phyloP scores from a whole-genome alignment of 2,113 vertebrate species.

The Dicaeum eximium region DNA sequence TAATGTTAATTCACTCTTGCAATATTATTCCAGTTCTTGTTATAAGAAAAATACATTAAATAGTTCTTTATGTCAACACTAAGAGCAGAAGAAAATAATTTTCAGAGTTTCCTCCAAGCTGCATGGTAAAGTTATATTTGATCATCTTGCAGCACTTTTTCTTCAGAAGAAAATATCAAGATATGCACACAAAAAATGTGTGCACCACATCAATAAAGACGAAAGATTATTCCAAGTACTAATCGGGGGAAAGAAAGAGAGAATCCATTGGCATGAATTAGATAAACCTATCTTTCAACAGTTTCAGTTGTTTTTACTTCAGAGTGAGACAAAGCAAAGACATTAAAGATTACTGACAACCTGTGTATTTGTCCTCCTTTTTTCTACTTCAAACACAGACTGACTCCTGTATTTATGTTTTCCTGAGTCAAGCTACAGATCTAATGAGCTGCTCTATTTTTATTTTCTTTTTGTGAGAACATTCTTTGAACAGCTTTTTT shows the following conservation, averaged over 20 bases:
- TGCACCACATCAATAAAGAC: background rate
- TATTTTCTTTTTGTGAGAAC: background rate
- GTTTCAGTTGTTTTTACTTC: background rate
- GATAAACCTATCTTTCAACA: background rate
- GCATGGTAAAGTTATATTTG: background rate
- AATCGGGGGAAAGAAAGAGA: background rate
- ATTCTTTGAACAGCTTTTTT: background rate
- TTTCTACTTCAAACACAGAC: conserved; percentile 5
- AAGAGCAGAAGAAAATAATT: background rate
- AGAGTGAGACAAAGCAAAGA: background rate
- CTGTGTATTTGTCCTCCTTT: conserved; percentile 7
- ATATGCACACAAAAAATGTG: background rate
- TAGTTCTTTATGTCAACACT: background rate
- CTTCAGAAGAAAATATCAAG: background rate
- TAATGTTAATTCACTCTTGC: background rate
- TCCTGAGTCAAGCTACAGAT: conserved; percentile 14
- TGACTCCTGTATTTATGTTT: conserved; percentile 10
- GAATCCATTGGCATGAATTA: background rate
- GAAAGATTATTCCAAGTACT: background rate
- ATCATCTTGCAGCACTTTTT: background rate
- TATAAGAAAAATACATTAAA: background rate
- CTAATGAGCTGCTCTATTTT: conserved; percentile 39
- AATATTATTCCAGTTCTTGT: background rate
- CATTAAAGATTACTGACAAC: conserved; percentile 3
- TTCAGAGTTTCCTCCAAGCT: background rate